These are phyloP conservation scores for Sarcophilus harrisii DNA, from an alignment of 2,797 vertebrate genomes.

Conservation along the genomic window DNA sequence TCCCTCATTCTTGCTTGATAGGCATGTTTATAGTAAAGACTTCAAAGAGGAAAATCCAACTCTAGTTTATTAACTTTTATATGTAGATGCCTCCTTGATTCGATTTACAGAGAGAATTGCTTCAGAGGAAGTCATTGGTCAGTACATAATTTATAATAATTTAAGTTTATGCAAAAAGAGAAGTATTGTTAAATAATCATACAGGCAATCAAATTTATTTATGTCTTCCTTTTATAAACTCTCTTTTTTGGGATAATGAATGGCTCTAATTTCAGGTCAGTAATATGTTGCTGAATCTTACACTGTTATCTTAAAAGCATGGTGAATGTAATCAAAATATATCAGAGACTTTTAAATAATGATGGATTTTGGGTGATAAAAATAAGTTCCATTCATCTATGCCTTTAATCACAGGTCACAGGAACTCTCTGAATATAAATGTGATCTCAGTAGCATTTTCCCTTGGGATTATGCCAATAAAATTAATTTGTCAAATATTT, in stretches of 20 bases:
- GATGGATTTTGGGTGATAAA: neutral
- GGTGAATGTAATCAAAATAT: constrained; percentile 36
- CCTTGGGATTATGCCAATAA: constrained; percentile 7
- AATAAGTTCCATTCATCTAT: constrained; percentile 21
- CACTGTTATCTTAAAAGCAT: constrained; percentile 12
- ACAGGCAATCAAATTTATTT: constrained; percentile 40
- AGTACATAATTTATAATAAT: constrained; percentile 66
- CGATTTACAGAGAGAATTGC: constrained; percentile 58
- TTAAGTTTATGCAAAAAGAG: constrained; percentile 62
- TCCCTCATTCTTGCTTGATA: constrained; percentile 65
- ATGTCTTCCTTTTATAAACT: constrained; percentile 31
- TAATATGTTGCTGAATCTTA: constrained; percentile 22
- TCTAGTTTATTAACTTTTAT: constrained; percentile 67
- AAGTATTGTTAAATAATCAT: constrained; percentile 48
- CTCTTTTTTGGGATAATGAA: constrained; percentile 39
- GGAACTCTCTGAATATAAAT: constrained; percentile 8
- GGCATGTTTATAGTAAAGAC: constrained; percentile 53
- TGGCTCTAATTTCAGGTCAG: constrained; percentile 44
- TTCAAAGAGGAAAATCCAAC: constrained; percentile 69
- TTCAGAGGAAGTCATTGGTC: constrained; percentile 64
- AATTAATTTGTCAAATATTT: constrained; percentile 41
- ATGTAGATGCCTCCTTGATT: constrained; percentile 57
- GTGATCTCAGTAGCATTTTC: constrained; percentile 22
- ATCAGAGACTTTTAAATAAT: neutral
- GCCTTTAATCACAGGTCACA: neutral